Base-by-base conservation (phyloP, 2,113 vertebrate genomes). In the Theristicus caerulescens region DNA sequence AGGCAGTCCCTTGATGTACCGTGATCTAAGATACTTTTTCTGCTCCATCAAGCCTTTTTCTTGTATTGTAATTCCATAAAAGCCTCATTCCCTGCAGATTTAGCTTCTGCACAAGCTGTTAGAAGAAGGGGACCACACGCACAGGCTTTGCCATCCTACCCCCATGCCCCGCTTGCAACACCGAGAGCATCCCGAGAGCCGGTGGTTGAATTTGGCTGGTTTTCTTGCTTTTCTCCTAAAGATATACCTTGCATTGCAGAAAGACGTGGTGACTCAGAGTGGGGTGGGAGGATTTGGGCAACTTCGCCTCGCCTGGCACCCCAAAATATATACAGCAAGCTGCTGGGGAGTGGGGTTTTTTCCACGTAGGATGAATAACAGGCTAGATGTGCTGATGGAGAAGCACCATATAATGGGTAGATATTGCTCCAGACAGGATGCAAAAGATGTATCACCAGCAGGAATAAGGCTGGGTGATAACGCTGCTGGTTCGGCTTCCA, bases 91-190 rank as follows among this genome's bases (percentile, higher is more conserved):
- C 57, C 51, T 70, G 59, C 4, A 8, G 72, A n/a, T 55, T 57
- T 65, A 47, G 5, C 29, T 2, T 36, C 62, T 77, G 5, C 29
- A 29, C 2, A 13, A 73, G 49, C 6, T 46, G 7, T 25, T 16
- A 72, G 46, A 51, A 32, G 27, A 8, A 0, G 8, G 22, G 14
- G 21, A n/a, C 42, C 42, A 17, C 29, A 11, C 1, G 1, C 62
- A 10, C 0, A 1, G 34, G 38, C 31, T 93, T 73, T 72, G 81
- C 38, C 20, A 5, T 86, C 40, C 59, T 44, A 29, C 16, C 49
- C 26, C 20, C 11, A 0, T 15, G 6, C 46, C 52, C 49, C 0
- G 1, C 36, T 15, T 2, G 3, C 34, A 36, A 40, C 67, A 64
- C 72, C 1, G 0, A 47, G 69, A 73, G 31, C 65, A 27, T 87